A percentile compares a stretch with the other conserved stretches of the same genome.
These are phyloP conservation scores for Conomelus anceps DNA, from an alignment of 2,888 invertebrate genomes.

Conservation along the genomic window DNA sequence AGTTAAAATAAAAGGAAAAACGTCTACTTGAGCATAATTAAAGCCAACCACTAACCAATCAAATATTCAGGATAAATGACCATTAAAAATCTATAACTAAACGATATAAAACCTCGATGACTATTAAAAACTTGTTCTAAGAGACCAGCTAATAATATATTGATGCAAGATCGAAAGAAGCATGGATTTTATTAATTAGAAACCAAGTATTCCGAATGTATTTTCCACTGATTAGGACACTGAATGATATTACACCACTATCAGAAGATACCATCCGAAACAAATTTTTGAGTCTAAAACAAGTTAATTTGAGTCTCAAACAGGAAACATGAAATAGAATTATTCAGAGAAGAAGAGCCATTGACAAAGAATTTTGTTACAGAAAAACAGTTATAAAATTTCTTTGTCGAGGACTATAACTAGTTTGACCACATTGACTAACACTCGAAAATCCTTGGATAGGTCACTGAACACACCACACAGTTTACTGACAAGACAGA, in stretches of 20 bases:
- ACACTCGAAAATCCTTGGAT: not conserved
- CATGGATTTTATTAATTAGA: not conserved
- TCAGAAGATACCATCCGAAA: not conserved
- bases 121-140: not conserved
- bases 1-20: too few relatives aligned
- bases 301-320: not conserved
- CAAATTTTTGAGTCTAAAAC: too few relatives aligned
- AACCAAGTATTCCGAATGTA: not conserved
- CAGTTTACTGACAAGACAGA: not conserved
- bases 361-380: not conserved
- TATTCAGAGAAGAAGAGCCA: not conserved
- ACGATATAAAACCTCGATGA: not conserved
- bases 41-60: too few relatives aligned
- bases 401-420: not conserved
- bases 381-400: not conserved
- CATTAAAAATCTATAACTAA: not conserved
- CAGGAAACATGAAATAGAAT: not conserved
- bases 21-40: too few relatives aligned
- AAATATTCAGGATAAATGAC: not conserved
- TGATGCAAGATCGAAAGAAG: not conserved
- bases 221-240: not conserved
- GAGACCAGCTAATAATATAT: too few relatives aligned
- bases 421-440: not conserved
- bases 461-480: not conserved
- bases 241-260: not conserved